Evolutionary conservation across 2,797 vertebrate species (phyloP).

Genomic region (Propithecus deckenii): DNA sequence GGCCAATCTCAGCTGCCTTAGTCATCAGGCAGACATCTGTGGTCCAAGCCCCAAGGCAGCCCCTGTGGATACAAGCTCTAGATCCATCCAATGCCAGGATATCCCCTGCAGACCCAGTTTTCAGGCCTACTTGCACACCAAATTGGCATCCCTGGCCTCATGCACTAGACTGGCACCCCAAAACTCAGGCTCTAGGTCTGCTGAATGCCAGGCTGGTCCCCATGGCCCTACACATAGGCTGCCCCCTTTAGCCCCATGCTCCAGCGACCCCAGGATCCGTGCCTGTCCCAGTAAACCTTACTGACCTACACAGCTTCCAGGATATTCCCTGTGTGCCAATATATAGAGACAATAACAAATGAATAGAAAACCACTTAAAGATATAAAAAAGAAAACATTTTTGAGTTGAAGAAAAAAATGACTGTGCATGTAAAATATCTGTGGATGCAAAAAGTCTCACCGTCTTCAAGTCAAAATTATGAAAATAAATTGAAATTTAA

Average conservation of each 20-base stretch:
- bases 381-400: background rate
- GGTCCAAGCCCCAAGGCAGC: background rate
- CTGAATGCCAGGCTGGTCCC: background rate
- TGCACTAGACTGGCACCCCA: background rate
- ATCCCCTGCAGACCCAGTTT: background rate
- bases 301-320: too few relatives aligned
- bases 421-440: background rate
- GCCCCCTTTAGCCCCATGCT: background rate
- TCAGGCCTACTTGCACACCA: background rate
- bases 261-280: background rate
- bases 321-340: too few relatives aligned
- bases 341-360: background rate
- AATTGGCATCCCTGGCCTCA: background rate
- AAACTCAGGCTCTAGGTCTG: background rate
- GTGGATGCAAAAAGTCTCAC: background rate
- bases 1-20: background rate
- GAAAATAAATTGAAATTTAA: background rate
- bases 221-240: background rate
- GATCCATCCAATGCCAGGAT: background rate
- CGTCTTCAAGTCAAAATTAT: background rate
- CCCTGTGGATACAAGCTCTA: background rate
- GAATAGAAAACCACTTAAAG: background rate
- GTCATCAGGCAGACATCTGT: background rate
- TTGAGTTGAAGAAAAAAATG: background rate
- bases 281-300: background rate